Base-by-base conservation (phyloP, 2,797 vertebrate species). In the Ptychobarbus kaznakovi region DNA sequence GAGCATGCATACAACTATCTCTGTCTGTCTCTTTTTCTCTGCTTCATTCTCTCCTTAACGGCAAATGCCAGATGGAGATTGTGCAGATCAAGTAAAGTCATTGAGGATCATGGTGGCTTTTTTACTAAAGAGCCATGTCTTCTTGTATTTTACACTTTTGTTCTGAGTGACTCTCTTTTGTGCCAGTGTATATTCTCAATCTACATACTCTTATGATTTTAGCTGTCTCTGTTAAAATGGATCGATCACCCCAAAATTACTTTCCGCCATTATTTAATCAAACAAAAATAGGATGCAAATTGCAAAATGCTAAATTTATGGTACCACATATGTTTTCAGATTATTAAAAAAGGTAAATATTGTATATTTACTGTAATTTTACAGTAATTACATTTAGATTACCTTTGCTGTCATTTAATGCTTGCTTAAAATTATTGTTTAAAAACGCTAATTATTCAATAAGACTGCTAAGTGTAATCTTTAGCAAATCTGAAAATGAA, bases 51-150 rank as follows among this genome's bases (percentile, higher is more conserved):
- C 68, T 76, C 72, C 56, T 85, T 84, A 72, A 72, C 35, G 13
- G 72, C 81, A 80, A 87, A 76, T 80, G 65, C 79, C 86, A 90
- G 90, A 93, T 90, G 87, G 90, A 93, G 85, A 87, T 88, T 91
- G 92, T 88, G 89, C 73, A 32, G 89, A 89, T 87, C 80, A 89
- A 89, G 88, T 86, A 86, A 90, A 89, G 86, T 90, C 87, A 83
- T 78, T 20, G 44, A 90, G 92, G 90, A 90, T 94, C 91, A 89
- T 90, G 84, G 72, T 56, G 81, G 77, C 68, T 81, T 80, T 76
- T 88, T 90, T 90, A 91, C 75, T 91, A 91, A 84, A 58, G 72
- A 95, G 92, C 90, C 90, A 94, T 91, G 87, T 87, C 91, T 93
- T 94, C 91, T 92, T 91, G 90, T 81, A 87, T 91, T 83, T 81